Evolutionary conservation across 2,797 vertebrate genomes (phyloP).

Genomic region (Hozukius guyotensis): DNA sequence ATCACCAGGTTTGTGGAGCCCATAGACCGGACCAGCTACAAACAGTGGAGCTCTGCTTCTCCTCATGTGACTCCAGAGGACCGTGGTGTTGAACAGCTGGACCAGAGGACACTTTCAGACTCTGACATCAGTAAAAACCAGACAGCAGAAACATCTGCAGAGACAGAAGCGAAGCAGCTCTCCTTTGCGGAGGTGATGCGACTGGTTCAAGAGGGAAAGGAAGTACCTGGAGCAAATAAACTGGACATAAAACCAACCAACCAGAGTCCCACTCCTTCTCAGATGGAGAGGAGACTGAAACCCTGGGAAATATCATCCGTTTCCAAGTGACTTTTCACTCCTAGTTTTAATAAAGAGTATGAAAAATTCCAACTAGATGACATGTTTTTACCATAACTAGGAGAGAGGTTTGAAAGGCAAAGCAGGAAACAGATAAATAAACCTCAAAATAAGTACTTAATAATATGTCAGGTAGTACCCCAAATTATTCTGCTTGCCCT

Average conservation of each 20-base stretch:
- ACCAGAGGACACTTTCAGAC: not conserved
- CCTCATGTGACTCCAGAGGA: not conserved
- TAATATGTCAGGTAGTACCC: not conserved
- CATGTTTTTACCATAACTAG: not conserved
- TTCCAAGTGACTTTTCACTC: conserved; percentile 9
- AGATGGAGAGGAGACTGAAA: conserved; percentile 75
- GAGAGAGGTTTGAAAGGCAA: not conserved
- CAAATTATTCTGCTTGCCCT: not conserved
- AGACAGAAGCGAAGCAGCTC: conserved; percentile 47
- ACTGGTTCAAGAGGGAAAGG: conserved; percentile 81
- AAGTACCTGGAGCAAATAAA: conserved; percentile 75
- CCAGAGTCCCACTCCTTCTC: conserved; percentile 75
- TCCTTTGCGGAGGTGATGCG: conserved; percentile 82
- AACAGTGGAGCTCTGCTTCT: conserved; percentile 51
- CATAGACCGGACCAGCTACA: conserved; percentile 68
- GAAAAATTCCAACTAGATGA: not conserved
- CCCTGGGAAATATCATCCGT: conserved; percentile 76
- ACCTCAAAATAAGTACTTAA: not conserved
- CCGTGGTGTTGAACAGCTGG: not conserved
- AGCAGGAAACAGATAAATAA: not conserved
- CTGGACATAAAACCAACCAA: conserved; percentile 77
- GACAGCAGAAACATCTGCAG: not conserved
- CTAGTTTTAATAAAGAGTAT: conserved; percentile 1
- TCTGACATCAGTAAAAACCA: not conserved
- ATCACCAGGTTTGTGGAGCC: conserved; percentile 79